Base-by-base conservation (phyloP, 2,113 vertebrate species). In the Chaenogobius annularis region DNA sequence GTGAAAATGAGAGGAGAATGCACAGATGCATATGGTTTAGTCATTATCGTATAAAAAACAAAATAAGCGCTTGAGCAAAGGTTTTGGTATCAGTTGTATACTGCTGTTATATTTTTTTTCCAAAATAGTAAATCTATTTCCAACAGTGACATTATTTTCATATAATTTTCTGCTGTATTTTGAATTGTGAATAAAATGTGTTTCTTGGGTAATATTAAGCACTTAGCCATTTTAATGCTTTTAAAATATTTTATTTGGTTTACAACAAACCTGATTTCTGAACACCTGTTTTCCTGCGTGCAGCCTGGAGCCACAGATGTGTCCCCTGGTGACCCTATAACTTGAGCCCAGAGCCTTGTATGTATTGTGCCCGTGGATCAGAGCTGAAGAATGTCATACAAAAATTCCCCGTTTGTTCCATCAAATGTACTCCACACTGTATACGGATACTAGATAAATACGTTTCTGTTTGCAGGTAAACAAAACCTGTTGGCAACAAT, bases 1-100 rank as follows among this genome's bases (percentile, higher is more conserved):
- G 68, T 73, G 84, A 81, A 85, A 83, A 75, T 68, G 70, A 61
- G 70, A 73, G 75, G 64, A 54, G 65, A 61, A 61, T 61, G 14
- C 23, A 61, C 13, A 61, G 14, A 3, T 61, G 7, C 8, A 10
- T 8, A 19, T 35, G 14, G 6, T 40, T 6, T 5, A 40, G 37
- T 6, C 37, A 40, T 40, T 40, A 40, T 5, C 1, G 8, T 6
- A 7, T 7, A 7, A 40, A 40, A 40, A 40, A 35, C 35, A 35
- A 35, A 35, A 35, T 35, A 35, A 35, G 6, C 35, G 6, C 6
- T n/a, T n/a, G n/a, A 17, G 14, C 13, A 48, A 15, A 48, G 0
- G 47, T 48, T 17, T 48, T 48, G 47, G 15, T 50, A 40, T 40
- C 8, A 40, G 37, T 40, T 40, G 37, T 9, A 40, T 5, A 40